Evolutionary conservation across 1,140 invertebrate species (phyloP), one percentile per base, ranked within the genome.

Genomic region (Zaprionus lachaisei): DNA sequence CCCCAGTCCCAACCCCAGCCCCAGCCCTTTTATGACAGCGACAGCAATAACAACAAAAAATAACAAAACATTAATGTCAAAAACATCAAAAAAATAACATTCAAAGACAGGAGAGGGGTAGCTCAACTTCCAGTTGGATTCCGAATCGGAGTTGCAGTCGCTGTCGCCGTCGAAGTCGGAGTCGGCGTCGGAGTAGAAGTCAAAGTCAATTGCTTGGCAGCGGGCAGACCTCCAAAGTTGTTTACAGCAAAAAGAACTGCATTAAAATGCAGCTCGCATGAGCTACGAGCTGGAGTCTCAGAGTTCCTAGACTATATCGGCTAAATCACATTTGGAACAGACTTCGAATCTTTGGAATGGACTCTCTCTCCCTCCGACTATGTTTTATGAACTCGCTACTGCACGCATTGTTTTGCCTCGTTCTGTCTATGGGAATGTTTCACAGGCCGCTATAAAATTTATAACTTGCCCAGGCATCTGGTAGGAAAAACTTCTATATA

Each of bases 51-150:
- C 83, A 79, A 76, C 67, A 69, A 61, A 72, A 63, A 84, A 84
- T 72, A 90, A 90, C 81, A 90, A 90, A 90, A 85, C 85, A 90
- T 85, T 82, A 85, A 85, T 90, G 85, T 90, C 85, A 90, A 80
- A 89, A 90, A 84, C 76, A 83, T 85, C 85, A 89, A 75, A 90
- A 89, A 83, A 69, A 77, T 49, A 68, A 68, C 55, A 75, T 44
- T 61, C 57, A 74, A 47, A 47, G 65, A 60, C 72, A 79, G 49
- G 56, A 22, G 20, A 22, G 9, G 47, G 17, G 47, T 22, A 22
- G 47, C 20, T 4, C 44, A 34, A 64, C 47, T 66, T 66, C 15
- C 34, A 56, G 63, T 31, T 15, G 54, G 54, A 56, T 60, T 56
- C 66, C 41, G 56, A 61, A 61, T 69, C 17, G 41, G 17, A 49